These are phyloP conservation scores for Meloidogyne floridensis DNA, from an alignment of 1,140 invertebrate species.

Conservation along the genomic window DNA sequence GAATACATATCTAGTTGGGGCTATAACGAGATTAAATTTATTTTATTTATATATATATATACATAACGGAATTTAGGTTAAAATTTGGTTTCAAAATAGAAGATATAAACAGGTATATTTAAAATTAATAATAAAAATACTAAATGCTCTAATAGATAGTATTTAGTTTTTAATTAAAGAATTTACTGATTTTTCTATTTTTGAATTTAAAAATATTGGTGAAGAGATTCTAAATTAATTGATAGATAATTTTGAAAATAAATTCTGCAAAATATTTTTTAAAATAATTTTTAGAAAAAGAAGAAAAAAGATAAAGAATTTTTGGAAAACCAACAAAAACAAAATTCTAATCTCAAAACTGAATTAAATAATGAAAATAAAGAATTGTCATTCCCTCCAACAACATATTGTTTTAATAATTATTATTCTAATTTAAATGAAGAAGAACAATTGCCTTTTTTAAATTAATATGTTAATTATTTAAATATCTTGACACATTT, in stretches of 20 bases:
- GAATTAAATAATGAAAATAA: neutral
- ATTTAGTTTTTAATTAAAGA: no score
- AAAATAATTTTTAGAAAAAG: neutral
- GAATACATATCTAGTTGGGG: no score
- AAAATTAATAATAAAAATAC: neutral
- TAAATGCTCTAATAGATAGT: no score
- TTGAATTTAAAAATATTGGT: no score
- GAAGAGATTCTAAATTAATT: no score
- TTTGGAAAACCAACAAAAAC: neutral
- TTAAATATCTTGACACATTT: neutral
- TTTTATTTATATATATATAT: neutral
- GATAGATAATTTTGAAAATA: no score
- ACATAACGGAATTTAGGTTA: neutral
- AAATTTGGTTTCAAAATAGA: constrained; percentile 23
- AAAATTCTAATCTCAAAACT: neutral
- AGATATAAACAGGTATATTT: constrained; percentile 3
- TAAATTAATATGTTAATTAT: neutral
- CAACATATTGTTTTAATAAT: neutral
- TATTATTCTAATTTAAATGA: no score
- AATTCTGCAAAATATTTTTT: neutral
- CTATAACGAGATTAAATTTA: neutral
- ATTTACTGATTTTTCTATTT: no score
- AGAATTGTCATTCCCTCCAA: neutral
- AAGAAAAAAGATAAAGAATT: neutral
- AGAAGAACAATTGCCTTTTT: neutral